phyloP scores from a whole-genome alignment of 2,113 vertebrate species.

The rat (Rattus norvegicus) region GRCr8 NC_086019.1:152727501-152728000 shows the following conservation, averaged over 20 bases:
- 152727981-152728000: not conserved
- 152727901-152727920: not conserved
- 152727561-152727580: not conserved
- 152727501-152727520: not conserved
- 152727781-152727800: not conserved
- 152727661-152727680: not conserved
- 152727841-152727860: not conserved
- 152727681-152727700: not conserved
- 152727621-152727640: not conserved
- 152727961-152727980: not conserved
- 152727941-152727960: not conserved
- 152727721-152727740: not conserved
- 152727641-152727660: not conserved
- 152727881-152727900: not conserved
- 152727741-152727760: not conserved
- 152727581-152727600: not conserved
- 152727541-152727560: not conserved
- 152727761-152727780: not conserved
- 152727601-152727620: not conserved
- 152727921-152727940: not conserved
- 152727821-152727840: not conserved
- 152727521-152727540: not conserved
- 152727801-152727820: conserved; percentile 44
- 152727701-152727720: not conserved
- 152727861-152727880: not conserved